phyloP scores from a whole-genome alignment of 2,113 vertebrate genomes.

The Falcunculus frontatus region DNA sequence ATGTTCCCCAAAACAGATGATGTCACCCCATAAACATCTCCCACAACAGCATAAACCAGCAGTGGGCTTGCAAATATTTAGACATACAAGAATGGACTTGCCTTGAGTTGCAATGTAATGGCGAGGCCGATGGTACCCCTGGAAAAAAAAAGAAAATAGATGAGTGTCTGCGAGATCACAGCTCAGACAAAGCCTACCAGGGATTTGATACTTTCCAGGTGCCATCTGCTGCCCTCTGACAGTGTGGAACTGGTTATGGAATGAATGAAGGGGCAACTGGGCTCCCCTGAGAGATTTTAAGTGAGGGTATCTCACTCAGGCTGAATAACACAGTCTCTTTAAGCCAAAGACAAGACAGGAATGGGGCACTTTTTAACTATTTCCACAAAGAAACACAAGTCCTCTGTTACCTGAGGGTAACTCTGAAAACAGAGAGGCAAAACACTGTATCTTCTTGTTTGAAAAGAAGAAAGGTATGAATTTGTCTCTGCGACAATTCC shows the following conservation, averaged over 20 bases:
- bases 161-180: neutral
- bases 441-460: neutral
- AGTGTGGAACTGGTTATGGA: neutral
- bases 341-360: neutral
- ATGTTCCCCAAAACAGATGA: neutral
- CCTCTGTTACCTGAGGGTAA: neutral
- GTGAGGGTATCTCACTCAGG: neutral
- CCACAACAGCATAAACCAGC: neutral
- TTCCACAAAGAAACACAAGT: neutral
- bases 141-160: neutral
- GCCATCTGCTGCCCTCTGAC: neutral
- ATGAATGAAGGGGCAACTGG: neutral
- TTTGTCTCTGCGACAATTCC: neutral
- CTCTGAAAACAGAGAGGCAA: neutral
- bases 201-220: neutral
- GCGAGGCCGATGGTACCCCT: slow-evolving; percentile 86
- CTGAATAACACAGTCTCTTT: neutral
- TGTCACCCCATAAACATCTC: neutral
- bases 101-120: slow-evolving; percentile 91
- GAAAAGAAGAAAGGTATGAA: neutral
- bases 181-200: neutral
- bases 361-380: neutral
- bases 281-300: neutral
- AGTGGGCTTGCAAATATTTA: neutral
- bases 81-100: slow-evolving; percentile 50